A percentile compares a stretch with the other conserved stretches of the same genome.
These are phyloP conservation scores for Meloidogyne exigua DNA, from an alignment of 1,140 invertebrate genomes.

Conservation along the genomic window DNA sequence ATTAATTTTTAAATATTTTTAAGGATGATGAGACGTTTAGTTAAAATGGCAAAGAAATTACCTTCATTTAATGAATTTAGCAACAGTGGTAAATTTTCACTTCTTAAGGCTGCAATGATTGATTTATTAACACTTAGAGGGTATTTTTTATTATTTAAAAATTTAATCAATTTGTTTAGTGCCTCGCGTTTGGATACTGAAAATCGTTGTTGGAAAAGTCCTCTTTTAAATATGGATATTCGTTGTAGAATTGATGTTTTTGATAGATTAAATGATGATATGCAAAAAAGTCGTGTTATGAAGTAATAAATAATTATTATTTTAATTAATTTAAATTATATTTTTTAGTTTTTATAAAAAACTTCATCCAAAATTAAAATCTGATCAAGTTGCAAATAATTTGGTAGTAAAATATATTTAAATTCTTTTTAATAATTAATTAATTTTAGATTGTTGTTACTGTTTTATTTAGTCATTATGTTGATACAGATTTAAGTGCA, in stretches of 20 bases:
- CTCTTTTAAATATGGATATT: slow-evolving; percentile 30
- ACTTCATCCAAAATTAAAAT: slow-evolving; percentile 25
- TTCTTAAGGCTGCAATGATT: slow-evolving; percentile 67
- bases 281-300: slow-evolving; percentile 42
- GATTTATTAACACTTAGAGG: slow-evolving; percentile 54
- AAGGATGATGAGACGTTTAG: slow-evolving; percentile 55
- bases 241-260: slow-evolving; percentile 53
- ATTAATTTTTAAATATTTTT: no score
- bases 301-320: neutral
- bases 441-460: slow-evolving; percentile 4
- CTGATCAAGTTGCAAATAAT: slow-evolving; percentile 29
- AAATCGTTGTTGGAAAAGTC: slow-evolving; percentile 42
- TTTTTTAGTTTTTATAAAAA: slow-evolving; percentile 43
- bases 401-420: neutral
- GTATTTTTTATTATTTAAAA: slow-evolving; percentile 2
- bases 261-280: slow-evolving; percentile 50
- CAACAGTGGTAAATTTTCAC: slow-evolving; percentile 54
- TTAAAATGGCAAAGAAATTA: slow-evolving; percentile 58
- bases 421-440: slow-evolving; percentile 11
- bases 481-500: slow-evolving; percentile 22
- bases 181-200: slow-evolving; percentile 46
- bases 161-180: slow-evolving; percentile 18
- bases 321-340: slow-evolving; percentile 5
- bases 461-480: slow-evolving; percentile 20
- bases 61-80: slow-evolving; percentile 51